These are phyloP conservation scores for Pempheris klunzingeri DNA, from an alignment of 2,797 vertebrate genomes.

Conservation along the genomic window DNA sequence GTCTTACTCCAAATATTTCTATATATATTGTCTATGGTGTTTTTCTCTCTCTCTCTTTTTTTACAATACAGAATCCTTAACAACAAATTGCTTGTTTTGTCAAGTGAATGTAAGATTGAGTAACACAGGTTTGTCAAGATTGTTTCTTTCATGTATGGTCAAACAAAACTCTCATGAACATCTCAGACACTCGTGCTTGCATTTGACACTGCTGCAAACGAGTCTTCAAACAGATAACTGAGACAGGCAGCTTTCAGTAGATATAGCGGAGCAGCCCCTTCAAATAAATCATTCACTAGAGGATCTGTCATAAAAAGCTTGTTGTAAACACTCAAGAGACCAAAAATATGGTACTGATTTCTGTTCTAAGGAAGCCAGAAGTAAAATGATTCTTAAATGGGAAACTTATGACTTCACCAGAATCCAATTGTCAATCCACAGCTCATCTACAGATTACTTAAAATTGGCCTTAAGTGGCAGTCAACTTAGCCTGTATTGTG, in stretches of 20 bases:
- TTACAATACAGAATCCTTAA: not conserved
- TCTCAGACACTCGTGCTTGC: not conserved
- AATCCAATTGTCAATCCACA: no score
- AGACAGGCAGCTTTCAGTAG: not conserved
- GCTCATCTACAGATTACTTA: no score
- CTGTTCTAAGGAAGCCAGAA: not conserved
- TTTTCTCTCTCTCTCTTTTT: no score
- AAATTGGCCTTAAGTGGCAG: no score
- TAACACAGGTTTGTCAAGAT: not conserved
- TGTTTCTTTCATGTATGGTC: not conserved
- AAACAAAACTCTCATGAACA: not conserved
- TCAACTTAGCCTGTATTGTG: no score
- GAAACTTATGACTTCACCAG: no score
- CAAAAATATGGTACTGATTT: not conserved
- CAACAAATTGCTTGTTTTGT: not conserved
- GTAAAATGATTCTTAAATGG: not conserved
- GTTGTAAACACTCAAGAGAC: constrained; percentile 5
- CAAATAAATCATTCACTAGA: not conserved
- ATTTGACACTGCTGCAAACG: constrained; percentile 5
- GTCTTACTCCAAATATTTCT: not conserved
- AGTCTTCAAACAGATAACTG: constrained; percentile 6
- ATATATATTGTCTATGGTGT: no score
- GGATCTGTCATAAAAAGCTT: constrained; percentile 10
- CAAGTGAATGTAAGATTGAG: not conserved
- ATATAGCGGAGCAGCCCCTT: not conserved